Conservation (phyloP, 2,113 vertebrate species). For the Monopterus albus region DNA sequence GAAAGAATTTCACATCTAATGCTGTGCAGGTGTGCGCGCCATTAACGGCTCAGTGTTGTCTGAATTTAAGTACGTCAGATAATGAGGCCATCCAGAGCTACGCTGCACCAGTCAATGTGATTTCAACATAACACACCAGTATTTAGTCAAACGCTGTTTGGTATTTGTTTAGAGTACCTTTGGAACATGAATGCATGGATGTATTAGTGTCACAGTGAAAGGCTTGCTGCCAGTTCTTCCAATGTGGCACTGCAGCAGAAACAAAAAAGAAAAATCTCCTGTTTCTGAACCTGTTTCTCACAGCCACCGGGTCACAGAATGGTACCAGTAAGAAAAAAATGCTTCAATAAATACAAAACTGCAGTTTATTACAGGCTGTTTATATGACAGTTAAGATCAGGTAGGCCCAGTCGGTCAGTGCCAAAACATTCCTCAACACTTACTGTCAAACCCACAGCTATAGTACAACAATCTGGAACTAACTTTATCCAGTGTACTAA, state of each 20-base stretch:
- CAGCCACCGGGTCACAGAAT: too few species aligned
- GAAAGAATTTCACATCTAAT: slow-evolving; percentile 19
- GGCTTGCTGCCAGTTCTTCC: too few species aligned
- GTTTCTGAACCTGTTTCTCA: too few species aligned
- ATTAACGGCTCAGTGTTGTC: slow-evolving; percentile 26
- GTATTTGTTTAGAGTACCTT: slow-evolving; percentile 2
- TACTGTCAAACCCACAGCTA: too few species aligned
- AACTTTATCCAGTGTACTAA: not conserved
- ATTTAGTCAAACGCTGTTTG: slow-evolving; percentile 4
- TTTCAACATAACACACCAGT: not conserved
- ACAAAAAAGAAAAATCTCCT: too few species aligned
- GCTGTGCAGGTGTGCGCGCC: slow-evolving; percentile 27
- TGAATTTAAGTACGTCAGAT: slow-evolving; percentile 27
- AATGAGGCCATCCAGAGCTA: slow-evolving; percentile 3
- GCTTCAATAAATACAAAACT: too few species aligned
- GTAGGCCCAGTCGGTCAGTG: not conserved
- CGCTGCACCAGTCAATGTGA: not conserved
- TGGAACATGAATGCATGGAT: not conserved
- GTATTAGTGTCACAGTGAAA: not conserved
- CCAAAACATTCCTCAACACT: not conserved
- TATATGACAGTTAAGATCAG: too few species aligned
- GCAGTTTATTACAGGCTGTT: too few species aligned
- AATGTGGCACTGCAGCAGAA: too few species aligned
- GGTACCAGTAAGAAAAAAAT: too few species aligned
- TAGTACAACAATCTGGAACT: not conserved